Conservation (phyloP, 2,113 vertebrate species). For the Ploceus nigricollis region DNA sequence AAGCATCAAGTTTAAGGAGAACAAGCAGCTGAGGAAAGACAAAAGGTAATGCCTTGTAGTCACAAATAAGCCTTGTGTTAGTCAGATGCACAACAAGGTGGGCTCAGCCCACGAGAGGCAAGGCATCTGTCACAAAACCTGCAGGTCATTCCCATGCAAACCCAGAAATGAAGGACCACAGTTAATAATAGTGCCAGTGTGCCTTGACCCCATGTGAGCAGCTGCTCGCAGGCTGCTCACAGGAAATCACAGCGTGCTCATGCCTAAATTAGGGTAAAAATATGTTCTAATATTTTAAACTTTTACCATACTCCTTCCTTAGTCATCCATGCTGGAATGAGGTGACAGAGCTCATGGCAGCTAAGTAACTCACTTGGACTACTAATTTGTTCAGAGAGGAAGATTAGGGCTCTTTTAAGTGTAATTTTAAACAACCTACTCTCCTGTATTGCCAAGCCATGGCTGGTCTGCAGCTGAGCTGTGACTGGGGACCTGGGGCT, state of each 20-base stretch:
- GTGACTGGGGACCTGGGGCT: background rate
- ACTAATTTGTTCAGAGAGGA: background rate
- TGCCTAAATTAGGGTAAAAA: background rate
- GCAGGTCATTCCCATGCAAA: background rate
- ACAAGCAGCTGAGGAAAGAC: background rate
- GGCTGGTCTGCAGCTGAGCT: background rate
- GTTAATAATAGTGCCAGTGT: background rate
- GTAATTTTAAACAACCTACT: background rate
- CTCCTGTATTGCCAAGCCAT: background rate
- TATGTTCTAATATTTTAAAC: background rate
- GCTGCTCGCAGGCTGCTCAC: background rate
- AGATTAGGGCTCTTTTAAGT: background rate
- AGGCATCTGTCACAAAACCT: background rate
- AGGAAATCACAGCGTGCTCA: background rate
- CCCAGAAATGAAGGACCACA: background rate
- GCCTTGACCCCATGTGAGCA: fast-evolving
- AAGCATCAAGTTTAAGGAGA: background rate
- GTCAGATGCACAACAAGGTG: background rate
- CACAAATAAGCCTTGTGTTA: background rate
- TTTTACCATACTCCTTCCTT: background rate
- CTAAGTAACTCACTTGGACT: background rate
- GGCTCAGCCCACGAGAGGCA: background rate
- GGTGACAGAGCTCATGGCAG: background rate
- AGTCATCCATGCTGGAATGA: background rate
- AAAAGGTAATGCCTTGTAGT: background rate